These are phyloP conservation scores for Leuciscus idus DNA, from an alignment of 2,113 vertebrate genomes.

Conservation along the genomic window DNA sequence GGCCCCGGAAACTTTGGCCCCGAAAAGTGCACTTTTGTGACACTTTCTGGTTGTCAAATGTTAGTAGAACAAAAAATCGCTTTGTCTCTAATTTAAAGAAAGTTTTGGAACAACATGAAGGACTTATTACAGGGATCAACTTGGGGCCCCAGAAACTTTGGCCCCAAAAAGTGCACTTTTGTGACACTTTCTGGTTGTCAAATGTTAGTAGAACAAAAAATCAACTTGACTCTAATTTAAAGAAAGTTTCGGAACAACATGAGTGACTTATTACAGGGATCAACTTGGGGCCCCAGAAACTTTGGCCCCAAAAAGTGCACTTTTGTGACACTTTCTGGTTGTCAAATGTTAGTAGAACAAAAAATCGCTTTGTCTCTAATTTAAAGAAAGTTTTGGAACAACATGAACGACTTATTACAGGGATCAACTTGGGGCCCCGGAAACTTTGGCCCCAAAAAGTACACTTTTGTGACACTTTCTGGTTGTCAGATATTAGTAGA, in stretches of 20 bases:
- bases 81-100: no score
- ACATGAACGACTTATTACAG: neutral
- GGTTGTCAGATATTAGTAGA: neutral
- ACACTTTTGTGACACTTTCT: neutral
- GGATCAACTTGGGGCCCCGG: neutral
- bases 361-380: no score
- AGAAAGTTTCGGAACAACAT: no score
- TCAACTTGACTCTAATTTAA: no score
- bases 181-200: neutral
- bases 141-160: neutral
- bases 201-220: neutral
- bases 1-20: neutral
- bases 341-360: neutral
- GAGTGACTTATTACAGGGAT: neutral
- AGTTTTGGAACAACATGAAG: no score
- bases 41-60: neutral
- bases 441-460: neutral
- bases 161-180: neutral
- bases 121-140: neutral
- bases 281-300: neutral
- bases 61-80: no score
- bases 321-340: neutral
- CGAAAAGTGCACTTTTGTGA: neutral
- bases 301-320: neutral
- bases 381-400: no score